Conservation (phyloP, 2,113 vertebrate species). For the Tenebrosternarchus preto region DNA sequence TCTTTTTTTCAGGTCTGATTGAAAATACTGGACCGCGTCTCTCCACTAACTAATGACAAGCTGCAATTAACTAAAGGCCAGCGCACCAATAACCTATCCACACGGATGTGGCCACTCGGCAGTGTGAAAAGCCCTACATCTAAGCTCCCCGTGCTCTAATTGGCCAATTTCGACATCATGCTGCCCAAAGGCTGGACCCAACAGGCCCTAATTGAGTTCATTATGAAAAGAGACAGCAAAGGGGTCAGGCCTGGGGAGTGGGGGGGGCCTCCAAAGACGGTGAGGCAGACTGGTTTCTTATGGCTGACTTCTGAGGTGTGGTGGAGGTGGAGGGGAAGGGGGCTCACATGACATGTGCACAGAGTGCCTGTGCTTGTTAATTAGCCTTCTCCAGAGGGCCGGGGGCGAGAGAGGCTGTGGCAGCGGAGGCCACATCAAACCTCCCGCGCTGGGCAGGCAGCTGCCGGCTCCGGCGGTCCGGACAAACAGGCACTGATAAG, state of each 20-base stretch:
- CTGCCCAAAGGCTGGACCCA: conserved; percentile 35
- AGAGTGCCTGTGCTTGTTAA: conserved; percentile 47
- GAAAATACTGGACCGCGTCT: conserved; percentile 1
- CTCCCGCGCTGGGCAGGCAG: conserved; percentile 36
- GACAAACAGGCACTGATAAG: conserved; percentile 53
- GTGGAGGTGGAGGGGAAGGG: background rate
- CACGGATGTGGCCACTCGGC: background rate
- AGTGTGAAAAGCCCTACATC: background rate
- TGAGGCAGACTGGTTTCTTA: conserved; percentile 35
- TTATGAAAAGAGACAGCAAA: conserved; percentile 60
- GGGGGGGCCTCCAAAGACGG: background rate
- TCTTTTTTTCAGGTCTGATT: background rate
- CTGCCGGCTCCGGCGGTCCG: conserved; percentile 38
- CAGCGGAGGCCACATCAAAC: conserved; percentile 51
- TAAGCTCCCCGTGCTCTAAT: conserved; percentile 32
- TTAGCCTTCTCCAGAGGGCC: conserved; percentile 47
- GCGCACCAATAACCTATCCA: conserved; percentile 1
- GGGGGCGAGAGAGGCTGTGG: conserved; percentile 43
- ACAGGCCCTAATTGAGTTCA: conserved; percentile 32
- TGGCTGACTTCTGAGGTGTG: conserved; percentile 23
- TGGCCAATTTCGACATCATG: conserved; percentile 30
- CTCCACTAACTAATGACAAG: conserved; percentile 18
- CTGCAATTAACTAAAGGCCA: conserved; percentile 16
- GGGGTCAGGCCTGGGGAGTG: background rate
- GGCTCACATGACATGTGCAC: conserved; percentile 12